Conservation (phyloP, 1,140 invertebrate species). For the Archivesica marissinica region DNA sequence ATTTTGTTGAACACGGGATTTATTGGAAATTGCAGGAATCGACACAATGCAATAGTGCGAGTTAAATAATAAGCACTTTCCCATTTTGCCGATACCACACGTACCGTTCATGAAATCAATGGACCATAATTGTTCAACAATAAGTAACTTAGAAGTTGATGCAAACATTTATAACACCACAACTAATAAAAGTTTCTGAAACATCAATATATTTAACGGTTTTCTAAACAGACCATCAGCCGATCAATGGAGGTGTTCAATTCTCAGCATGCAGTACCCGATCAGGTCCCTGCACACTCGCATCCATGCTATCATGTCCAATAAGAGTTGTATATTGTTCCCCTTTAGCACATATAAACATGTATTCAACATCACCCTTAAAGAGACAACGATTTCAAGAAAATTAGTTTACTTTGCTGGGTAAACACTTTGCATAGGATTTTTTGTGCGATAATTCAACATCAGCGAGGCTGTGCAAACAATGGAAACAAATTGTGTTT, state of each 20-base stretch:
- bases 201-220: constrained; percentile 21
- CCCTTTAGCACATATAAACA: neutral
- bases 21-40: too few species aligned
- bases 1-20: too few species aligned
- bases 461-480: constrained; percentile 27
- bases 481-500: constrained; percentile 35
- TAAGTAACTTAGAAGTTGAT: neutral
- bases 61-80: too few species aligned
- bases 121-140: neutral
- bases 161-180: constrained; percentile 43
- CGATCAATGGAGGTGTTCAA: constrained; percentile 1
- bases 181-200: constrained; percentile 31
- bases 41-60: too few species aligned
- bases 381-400: neutral
- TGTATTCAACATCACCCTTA: constrained; percentile 50
- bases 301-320: constrained; percentile 27
- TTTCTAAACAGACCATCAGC: neutral
- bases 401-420: constrained; percentile 48
- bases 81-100: too few species aligned
- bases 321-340: constrained; percentile 10
- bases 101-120: constrained; percentile 16
- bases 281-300: neutral
- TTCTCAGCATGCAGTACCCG: neutral
- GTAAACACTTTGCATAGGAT: constrained; percentile 45
- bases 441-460: constrained; percentile 33